Conservation (phyloP, 2,888 invertebrate species). For the Calameuta idolon region DNA sequence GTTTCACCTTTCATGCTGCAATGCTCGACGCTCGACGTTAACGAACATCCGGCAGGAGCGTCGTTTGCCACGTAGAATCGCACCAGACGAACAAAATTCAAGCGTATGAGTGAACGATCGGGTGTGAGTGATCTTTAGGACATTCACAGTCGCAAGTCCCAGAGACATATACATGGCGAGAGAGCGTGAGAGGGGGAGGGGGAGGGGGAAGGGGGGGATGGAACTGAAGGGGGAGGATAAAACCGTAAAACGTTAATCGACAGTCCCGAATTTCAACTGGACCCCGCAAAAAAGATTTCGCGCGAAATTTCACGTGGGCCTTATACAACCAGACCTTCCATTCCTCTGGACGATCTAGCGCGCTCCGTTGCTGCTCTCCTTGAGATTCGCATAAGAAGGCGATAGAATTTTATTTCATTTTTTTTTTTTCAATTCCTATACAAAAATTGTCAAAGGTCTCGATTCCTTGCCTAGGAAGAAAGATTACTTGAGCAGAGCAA, state of each 20-base stretch:
- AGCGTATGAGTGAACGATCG: background rate
- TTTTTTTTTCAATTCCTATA: background rate
- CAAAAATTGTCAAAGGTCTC: background rate
- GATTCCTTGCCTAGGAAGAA: too few species aligned
- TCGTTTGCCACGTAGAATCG: background rate
- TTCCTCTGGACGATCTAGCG: background rate
- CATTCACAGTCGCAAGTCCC: background rate
- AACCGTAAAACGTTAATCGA: background rate
- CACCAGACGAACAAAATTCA: background rate
- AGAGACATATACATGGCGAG: background rate
- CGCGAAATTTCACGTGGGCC: conserved; percentile 13
- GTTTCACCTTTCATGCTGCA: background rate
- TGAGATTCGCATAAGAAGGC: background rate
- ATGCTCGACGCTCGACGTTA: background rate
- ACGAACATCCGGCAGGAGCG: background rate
- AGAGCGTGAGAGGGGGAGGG: background rate
- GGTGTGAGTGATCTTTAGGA: background rate
- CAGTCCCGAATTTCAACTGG: background rate
- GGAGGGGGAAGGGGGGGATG: too few species aligned
- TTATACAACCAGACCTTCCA: conserved; percentile 7
- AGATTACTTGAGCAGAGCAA: too few species aligned
- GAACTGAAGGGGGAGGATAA: background rate
- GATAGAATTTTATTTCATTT: background rate
- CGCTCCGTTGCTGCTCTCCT: background rate
- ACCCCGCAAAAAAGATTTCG: background rate